Evolutionary conservation across 2,888 invertebrate genomes (phyloP), one percentile per base, ranked within the genome.

Genomic region (Dendrolimus pini): DNA sequence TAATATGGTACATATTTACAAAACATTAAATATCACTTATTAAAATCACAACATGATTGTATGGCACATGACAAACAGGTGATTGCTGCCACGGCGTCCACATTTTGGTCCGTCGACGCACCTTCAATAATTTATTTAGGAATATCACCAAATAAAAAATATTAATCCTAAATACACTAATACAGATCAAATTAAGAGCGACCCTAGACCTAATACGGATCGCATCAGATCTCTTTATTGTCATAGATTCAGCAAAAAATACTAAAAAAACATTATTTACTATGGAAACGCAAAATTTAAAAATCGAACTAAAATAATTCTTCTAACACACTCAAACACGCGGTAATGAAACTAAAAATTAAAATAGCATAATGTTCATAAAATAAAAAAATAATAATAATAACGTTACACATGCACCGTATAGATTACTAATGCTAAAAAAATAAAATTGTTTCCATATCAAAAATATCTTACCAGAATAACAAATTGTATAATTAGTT

Each of bases 191-290:
- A 78, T 79, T 74, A 80, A 77, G 71, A 73, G 53, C 71, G 71
- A 74, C 61, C 71, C 58, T 67, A 66, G 70, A 72, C 69, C 70
- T 61, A 67, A 55, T 47, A 12, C 47, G 71, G 75, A 72, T 70
- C 83, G 78, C 74, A 79, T 91, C 92, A 93, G 92, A 93, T 93
- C 93, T 93, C 83, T 88, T 80, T 89, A 92, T 89, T 91, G 92
- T 91, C 92, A 92, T 88, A 89, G 85, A 88, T 88, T 88, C 87
- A 85, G 85, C 81, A 77, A 83, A 83, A 86, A 83, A 80, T 80
- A 84, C 82, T 82, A 91, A 92, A 91, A 91, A 92, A 88, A 61
- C 83, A 87, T 90, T 89, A 91, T 82, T 80, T 68, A 80, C 85
- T 86, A 88, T 78, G 78, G 84, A 88, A 78, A 89, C 81, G 80